Evolutionary conservation across 2,113 vertebrate genomes (phyloP), one percentile per base, ranked within the genome.

Genomic region (Heterocephalus glaber): DNA sequence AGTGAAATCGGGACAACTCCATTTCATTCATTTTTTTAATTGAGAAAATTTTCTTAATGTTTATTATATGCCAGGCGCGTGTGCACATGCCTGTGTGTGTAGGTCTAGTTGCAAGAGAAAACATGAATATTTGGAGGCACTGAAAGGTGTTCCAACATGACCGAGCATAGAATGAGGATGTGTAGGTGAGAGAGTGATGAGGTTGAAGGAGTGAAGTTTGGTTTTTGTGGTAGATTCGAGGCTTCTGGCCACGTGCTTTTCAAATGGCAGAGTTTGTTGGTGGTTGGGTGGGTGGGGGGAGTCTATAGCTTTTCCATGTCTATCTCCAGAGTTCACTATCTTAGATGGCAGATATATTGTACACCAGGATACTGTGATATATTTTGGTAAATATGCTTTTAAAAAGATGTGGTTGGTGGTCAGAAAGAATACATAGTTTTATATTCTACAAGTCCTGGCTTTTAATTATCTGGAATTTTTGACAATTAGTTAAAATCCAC

Each of bases 41-140:
- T 89, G 52, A 86, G 38, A 56, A 93, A 47, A 54, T 93, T 93
- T 95, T 81, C 38, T 56, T 87, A 44, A 79, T 54, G n/a, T 28
- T 38, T 49, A 41, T 54, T 82, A 16, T 77, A 82, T 63, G 28
- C 11, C 38, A 76, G 52, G 24, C 52, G 13, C 38, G 20, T 58
- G 49, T 68, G 8, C 12, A 14, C 12, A 14, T 56, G 56, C 17
- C 17, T 5, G 13, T 58, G 30, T 60, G 52, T 68, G 9, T 86
- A 47, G 74, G 35, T 52, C 30, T n/a, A 52, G 38, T 74, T 49
- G 16, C 44, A 79, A 92, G 54, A 56, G 47, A 89, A 54, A 65
- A 68, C 10, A 63, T 47, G 33, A 88, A 20, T 85, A 16, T 83
- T 92, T 89, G 68, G 24, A 84, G 61, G 60, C 60, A 58, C 30